Base-by-base conservation (phyloP, 2,113 vertebrate genomes). In the Bombycilla garrulus region DNA sequence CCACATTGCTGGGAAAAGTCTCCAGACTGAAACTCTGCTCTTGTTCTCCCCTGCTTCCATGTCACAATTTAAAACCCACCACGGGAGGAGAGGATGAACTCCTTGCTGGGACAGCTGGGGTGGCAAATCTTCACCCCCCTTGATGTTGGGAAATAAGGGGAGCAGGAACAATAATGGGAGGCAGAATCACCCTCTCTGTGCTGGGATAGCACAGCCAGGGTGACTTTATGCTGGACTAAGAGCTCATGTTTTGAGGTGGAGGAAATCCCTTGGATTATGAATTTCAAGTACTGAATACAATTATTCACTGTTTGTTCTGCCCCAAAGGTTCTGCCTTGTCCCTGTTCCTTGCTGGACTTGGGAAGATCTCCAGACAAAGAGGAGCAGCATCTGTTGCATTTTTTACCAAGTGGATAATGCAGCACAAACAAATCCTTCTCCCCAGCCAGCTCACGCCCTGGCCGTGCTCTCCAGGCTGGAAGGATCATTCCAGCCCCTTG, bases 1-100 rank as follows among this genome's bases (percentile, higher is more conserved):
- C 36, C 35, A 12, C 11, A 0, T 1, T 0, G 3, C 5, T 64
- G 29, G 51, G 4, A 8, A 17, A 77, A 61, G 10, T 1, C 57
- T 24, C 16, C 64, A 81, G 71, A 89, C 70, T 54, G 44, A 42
- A 58, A 17, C 14, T 25, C 54, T 26, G 50, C 29, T 82, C 26
- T 53, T 50, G 3, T 9, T 51, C 56, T 44, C 40, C 36, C 31
- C 53, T 57, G 66, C 35, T 50, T 25, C 40, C 38, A 31, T 17
- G 1, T 56, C 19, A 20, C 14, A 6, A 6, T 44, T 35, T 35
- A 16, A 48, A 57, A 58, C 9, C 6, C 40, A 15, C 6, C 47
- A 12, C 2, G 3, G 70, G 1, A 33, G 26, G 25, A 65, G 28
- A 60, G 36, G 24, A 35, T 74, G 7, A 17, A 15, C 25, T 47